These are phyloP conservation scores for Chionoecetes opilio DNA, from an alignment of 1,140 invertebrate genomes.

Conservation along the genomic window DNA sequence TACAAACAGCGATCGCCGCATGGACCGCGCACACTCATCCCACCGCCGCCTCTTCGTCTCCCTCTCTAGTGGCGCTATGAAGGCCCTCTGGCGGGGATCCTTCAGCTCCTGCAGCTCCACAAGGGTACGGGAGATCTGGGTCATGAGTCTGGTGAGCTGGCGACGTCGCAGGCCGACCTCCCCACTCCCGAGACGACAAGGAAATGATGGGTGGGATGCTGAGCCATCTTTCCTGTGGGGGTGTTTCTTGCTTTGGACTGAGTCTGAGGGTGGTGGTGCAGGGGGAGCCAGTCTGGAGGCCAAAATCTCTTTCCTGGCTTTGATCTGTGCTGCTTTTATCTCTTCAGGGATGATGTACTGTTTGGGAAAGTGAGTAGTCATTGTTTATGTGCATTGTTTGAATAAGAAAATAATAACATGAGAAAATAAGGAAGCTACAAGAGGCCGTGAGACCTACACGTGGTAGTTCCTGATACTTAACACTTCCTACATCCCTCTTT, in stretches of 20 bases:
- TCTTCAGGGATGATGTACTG: neutral
- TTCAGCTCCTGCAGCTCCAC: neutral
- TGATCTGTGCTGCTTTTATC: neutral
- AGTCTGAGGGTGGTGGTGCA: neutral
- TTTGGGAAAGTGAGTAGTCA: no score
- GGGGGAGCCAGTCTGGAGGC: neutral
- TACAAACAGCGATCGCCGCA: neutral
- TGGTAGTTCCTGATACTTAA: no score
- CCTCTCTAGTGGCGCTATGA: neutral
- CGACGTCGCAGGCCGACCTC: neutral
- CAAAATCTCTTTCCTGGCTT: neutral
- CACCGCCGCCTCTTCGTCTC: neutral
- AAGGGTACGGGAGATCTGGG: neutral
- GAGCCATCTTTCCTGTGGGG: neutral
- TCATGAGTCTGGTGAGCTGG: neutral
- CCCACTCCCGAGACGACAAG: neutral
- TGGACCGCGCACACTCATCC: neutral
- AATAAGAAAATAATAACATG: neutral
- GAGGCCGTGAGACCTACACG: no score
- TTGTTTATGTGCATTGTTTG: neutral
- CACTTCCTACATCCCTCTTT: no score
- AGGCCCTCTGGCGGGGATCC: neutral
- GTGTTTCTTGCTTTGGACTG: neutral
- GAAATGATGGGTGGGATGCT: neutral
- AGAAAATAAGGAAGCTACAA: no score